Conservation (phyloP, 2,888 invertebrate species). For the Callinectes sapidus region DNA sequence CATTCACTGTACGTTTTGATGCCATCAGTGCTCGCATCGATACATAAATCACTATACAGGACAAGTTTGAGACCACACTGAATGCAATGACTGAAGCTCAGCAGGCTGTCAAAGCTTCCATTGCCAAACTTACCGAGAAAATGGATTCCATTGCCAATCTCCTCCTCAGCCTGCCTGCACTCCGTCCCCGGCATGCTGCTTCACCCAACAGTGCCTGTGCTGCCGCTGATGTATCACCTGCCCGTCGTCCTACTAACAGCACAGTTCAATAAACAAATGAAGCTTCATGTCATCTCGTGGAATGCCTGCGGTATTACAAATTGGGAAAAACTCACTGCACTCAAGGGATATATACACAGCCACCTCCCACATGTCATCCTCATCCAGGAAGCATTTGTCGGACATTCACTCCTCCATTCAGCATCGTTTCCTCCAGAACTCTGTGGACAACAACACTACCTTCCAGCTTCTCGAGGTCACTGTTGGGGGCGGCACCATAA, state of each 20-base stretch:
- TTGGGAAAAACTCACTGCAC: conserved; percentile 19
- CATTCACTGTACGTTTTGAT: conserved; percentile 6
- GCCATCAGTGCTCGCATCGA: neutral
- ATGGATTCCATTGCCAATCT: neutral
- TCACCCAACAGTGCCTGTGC: neutral
- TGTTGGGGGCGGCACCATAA: neutral
- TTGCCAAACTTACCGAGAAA: neutral
- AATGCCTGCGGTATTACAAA: conserved; percentile 37
- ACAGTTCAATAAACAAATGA: conserved; percentile 27
- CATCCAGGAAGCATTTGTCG: conserved; percentile 49
- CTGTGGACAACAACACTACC: neutral
- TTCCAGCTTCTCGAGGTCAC: neutral
- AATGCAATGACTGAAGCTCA: conserved; percentile 20
- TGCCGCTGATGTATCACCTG: too few relatives aligned
- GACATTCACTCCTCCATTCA: conserved; percentile 29
- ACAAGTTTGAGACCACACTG: neutral
- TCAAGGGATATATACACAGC: neutral
- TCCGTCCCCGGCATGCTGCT: too few relatives aligned
- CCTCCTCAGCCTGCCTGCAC: too few relatives aligned
- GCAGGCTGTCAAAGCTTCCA: conserved; percentile 7
- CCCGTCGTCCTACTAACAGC: neutral
- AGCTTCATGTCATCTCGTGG: conserved; percentile 43
- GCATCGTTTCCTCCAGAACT: conserved; percentile 3
- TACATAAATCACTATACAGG: neutral
- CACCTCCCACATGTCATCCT: neutral